Evolutionary conservation across 2,888 invertebrate species (phyloP), one percentile per base, ranked within the genome.

Genomic region (Chirona hameri): DNA sequence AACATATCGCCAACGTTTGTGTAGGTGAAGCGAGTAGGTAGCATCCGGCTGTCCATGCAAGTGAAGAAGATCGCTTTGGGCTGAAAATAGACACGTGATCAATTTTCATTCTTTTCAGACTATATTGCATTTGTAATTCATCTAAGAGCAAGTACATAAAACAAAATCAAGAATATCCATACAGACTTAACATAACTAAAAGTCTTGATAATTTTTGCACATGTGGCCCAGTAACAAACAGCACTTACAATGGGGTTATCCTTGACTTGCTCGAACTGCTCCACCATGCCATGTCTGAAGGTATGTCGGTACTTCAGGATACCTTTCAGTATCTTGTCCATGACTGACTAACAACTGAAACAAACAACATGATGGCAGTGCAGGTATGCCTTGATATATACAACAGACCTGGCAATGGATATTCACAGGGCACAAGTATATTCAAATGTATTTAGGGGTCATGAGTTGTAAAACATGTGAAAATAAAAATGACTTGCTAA

Each of bases 1-100:
- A 98, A 98, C 96, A 98, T 97, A 88, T 99, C 98, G 80, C 99
- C 99, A 85, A 98, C 95, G 89, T 96, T 93, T 83, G 96, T 96
- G 90, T 96, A 95, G 83, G 97, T 97, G 88, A 98, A 97, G 88
- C 96, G 91, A 83, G 98, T 96, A 46, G 98, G 97, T 86, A 98
- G 93, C 94, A 99, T 96, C 89, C 99, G 91, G 88, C 96, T 96
- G 91, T 99, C 98, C 94, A 99, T 98, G 89, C 98, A 99, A 79
- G 97, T 96, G 89, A 98, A 97, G 90, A 98, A 96, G 84, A 98
- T 94, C 85, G 97, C 97, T 91, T 96, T 95, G 29, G 98, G 98
- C 96, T 98, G 89, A 88, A 91, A 91, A 52, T 18, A 52, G 5
- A 1, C 39, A 39, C 39, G 7, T 39, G 39, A 7, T 5, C 7